Base-by-base conservation (phyloP, 1,140 invertebrate genomes). In the Ephestia elutella region DNA sequence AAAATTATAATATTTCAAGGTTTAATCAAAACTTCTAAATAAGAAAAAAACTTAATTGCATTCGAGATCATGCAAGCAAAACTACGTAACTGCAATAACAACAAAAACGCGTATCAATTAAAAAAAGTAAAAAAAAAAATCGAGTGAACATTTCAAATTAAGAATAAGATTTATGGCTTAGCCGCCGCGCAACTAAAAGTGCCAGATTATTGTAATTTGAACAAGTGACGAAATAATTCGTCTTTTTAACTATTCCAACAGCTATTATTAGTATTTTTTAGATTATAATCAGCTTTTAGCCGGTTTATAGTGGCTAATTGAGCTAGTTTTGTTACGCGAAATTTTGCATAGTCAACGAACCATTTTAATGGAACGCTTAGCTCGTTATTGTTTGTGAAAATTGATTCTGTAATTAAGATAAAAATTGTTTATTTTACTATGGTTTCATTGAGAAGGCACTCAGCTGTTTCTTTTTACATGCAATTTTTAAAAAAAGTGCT, bases 291-390 rank as follows among this genome's bases (percentile, higher is more conserved):
- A 57, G 56, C 59, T 59, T 66, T 63, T 66, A 67, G 56, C 56
- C 64, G 38, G 38, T 44, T 44, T 25, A 25, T 15, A 19, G 50
- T 53, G 35, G 9, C 61, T 68, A 70, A 70, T 67, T 67, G 61
- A 49, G 21, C 28, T 56, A 56, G 28, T 62, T 54, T 62, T 53
- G 65, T 67, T 68, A 66, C 66, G 54, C 56, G n/a, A 66, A 65
- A 57, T 68, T 77, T 77, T 73, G 63, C 72, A 77, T 76, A 76
- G 20, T 59, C 60, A 80, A 78, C 75, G 62, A 67, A 54, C 63
- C 70, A 66, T 80, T 44, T 59, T 74, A 75, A 80, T 51, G 17
- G 28, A 3, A 21, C 50, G 50, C 28, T 50, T 50, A 25, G 5
- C 9, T 50, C 19, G 50, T 21, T 53, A 25, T 21, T 25, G 20